Conservation (phyloP, 2,888 invertebrate genomes). For the Xanthia icteritia region DNA sequence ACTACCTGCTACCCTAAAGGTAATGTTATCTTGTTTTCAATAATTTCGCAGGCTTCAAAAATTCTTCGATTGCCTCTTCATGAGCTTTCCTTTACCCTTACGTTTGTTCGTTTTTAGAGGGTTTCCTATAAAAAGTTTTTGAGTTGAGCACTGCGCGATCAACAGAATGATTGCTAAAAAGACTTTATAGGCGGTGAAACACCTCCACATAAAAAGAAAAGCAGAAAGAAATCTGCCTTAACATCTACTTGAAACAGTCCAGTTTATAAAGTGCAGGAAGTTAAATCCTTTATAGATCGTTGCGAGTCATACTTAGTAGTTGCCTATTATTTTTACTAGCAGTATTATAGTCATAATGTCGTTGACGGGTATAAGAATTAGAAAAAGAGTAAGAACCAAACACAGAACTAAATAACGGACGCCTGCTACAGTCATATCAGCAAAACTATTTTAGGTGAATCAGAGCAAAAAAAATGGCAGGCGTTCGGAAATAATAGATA, state of each 20-base stretch:
- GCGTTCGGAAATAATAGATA: not conserved
- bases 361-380: not conserved
- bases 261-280: not conserved
- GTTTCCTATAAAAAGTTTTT: not conserved
- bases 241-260: not conserved
- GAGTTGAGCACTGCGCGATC: not conserved
- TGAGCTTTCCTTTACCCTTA: not conserved
- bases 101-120: too few relatives aligned
- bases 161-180: slow-evolving; percentile 21
- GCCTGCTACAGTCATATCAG: slow-evolving; percentile 18
- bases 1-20: too few relatives aligned
- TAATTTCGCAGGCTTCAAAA: not conserved
- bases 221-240: not conserved
- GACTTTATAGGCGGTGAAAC: slow-evolving; percentile 15
- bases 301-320: not conserved
- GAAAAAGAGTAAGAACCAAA: not conserved
- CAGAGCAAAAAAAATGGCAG: not conserved
- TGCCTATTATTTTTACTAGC: not conserved
- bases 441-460: slow-evolving; percentile 11
- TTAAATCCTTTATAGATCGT: not conserved
- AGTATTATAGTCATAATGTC: not conserved
- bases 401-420: not conserved
- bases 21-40: not conserved
- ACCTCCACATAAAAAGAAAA: not conserved
- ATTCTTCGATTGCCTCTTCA: not conserved